Base-by-base conservation (phyloP, 2,113 vertebrate genomes). In the Centrocercus urophasianus region DNA sequence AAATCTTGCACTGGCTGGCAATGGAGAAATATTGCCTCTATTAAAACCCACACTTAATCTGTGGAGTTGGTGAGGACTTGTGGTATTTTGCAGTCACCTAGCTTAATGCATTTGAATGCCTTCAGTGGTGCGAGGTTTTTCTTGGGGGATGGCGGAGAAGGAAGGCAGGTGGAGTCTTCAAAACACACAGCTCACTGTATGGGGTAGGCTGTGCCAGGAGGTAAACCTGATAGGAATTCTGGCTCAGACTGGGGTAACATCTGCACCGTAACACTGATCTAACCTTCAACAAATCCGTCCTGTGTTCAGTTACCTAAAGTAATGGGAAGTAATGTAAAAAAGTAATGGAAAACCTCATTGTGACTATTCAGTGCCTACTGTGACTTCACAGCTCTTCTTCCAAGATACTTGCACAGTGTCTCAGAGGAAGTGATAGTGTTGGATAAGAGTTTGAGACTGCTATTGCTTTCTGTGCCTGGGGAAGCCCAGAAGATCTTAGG, bases 21-120 rank as follows among this genome's bases (percentile, higher is more conserved):
- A 80, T 93, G 91, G 92, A 95, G 91, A 96, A 95, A 91, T 95
- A 95, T 91, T 93, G 66, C 90, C 48, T 95, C 84, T 93, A 80
- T 95, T 93, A 93, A 96, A 91, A 70, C 42, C 45, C 67, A 43
- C 60, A 48, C 56, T 91, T 87, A 92, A 93, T 69, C 57, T 0
- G 0, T 66, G 71, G 71, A 85, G 78, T 91, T 59, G 19, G 86
- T 85, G 79, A 92, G 87, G 71, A 71, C 84, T 89, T 56, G 0
- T 83, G 91, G 76, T 83, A 93, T 92, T 94, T 93, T 93, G 89
- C 78, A 88, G 89, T 82, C 79, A 81, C 65, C 80, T 59, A 75
- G 76, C 61, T 83, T 95, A 94, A 93, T 92, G 88, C 90, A 91
- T 95, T 93, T 93, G 93, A 88, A 94, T 93, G 85, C 75, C 24